Evolutionary conservation across 2,113 vertebrate genomes (phyloP).

Genomic region (Chamaea fasciata): DNA sequence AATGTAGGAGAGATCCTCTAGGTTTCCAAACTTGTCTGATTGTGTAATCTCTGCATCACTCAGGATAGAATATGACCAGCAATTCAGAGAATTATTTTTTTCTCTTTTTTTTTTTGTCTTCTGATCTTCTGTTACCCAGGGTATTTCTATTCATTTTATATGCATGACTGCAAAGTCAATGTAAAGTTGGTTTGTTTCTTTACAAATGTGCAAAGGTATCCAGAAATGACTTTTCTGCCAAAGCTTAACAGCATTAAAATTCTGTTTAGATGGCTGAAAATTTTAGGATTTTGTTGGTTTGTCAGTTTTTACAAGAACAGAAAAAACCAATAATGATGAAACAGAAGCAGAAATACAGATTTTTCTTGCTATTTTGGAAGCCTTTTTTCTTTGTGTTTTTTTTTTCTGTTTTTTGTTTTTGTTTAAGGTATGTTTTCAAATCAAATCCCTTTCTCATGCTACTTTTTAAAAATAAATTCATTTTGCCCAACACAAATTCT

Average conservation of each 20-base stretch:
- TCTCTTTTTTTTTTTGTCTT: not conserved
- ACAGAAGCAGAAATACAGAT: not conserved
- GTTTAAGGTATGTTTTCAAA: not conserved
- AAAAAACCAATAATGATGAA: not conserved
- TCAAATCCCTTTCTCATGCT: not conserved
- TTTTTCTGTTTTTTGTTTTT: not conserved
- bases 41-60: not conserved
- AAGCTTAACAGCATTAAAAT: not conserved
- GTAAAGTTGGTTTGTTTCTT: not conserved
- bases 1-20: not conserved
- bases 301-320: not conserved
- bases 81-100: not conserved
- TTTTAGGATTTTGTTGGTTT: not conserved
- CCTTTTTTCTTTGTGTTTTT: not conserved
- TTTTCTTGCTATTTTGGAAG: not conserved
- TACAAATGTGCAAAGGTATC: not conserved
- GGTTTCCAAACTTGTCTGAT: not conserved
- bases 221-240: not conserved
- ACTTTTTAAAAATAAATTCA: not conserved
- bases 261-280: not conserved
- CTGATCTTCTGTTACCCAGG: not conserved
- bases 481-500: not conserved
- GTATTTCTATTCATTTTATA: not conserved
- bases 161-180: not conserved
- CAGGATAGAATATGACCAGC: not conserved